A percentile compares a stretch with the other conserved stretches of the same genome.
These are phyloP conservation scores for Palythoa grandis DNA, from an alignment of 92 coral and sea anemone species.

Conservation along the genomic window DNA sequence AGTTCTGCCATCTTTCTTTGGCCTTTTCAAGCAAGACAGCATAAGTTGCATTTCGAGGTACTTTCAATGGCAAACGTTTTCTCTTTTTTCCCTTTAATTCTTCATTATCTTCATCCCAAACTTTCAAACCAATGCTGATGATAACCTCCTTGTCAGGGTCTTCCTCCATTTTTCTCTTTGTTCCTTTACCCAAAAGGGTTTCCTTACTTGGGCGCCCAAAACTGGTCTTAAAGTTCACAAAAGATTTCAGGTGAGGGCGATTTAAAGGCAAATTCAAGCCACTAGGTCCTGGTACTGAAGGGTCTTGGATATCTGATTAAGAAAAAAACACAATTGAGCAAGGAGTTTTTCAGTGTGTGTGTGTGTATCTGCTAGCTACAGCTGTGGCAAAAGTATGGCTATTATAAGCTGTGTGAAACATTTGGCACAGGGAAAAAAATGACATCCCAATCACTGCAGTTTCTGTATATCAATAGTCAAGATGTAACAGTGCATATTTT, in stretches of 20 bases:
- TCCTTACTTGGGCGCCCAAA: conserved; percentile 46
- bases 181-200: conserved; percentile 42
- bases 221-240: conserved; percentile 30
- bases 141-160: conserved; percentile 36
- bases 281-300: conserved; percentile 27
- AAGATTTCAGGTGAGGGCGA: conserved; percentile 26
- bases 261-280: conserved; percentile 29
- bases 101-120: conserved; percentile 47
- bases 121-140: conserved; percentile 38
- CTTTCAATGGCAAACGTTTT: conserved; percentile 40
- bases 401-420: conserved; percentile 6
- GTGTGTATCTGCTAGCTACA: conserved; percentile 31
- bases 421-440: conserved; percentile 23
- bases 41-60: conserved; percentile 37
- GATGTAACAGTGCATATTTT: conserved; percentile 13
- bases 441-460: conserved; percentile 5
- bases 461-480: conserved; percentile 12
- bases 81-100: conserved; percentile 39
- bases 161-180: conserved; percentile 47
- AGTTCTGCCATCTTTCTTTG: conserved; percentile 37
- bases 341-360: conserved; percentile 12
- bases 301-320: conserved; percentile 28
- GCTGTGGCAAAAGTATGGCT: conserved; percentile 14
- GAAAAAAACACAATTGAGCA: conserved; percentile 13
- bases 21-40: conserved; percentile 42